Percentiles rank a stretch among this genome's conserved stretches.
Evolutionary conservation across 2,797 vertebrate genomes (phyloP).

Genomic region (Coracias cyanogaster): DNA sequence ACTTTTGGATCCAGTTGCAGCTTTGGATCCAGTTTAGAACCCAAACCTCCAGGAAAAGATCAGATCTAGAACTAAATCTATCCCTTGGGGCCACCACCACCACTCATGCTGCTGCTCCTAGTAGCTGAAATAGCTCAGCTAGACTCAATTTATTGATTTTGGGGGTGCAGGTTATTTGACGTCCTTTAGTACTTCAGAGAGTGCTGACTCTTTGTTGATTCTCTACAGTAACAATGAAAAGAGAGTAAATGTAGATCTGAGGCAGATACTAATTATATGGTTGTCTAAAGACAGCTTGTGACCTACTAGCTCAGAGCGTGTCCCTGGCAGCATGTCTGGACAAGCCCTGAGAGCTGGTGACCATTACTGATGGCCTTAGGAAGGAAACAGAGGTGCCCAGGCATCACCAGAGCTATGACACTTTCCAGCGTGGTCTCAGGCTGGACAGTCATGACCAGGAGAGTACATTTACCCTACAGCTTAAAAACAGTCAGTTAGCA

Average conservation of each 20-base stretch:
- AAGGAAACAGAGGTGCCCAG: neutral
- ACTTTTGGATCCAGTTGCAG: neutral
- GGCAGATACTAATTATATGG: neutral
- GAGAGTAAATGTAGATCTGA: neutral
- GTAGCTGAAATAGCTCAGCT: neutral
- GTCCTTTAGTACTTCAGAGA: neutral
- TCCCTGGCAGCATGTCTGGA: neutral
- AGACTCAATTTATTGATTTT: neutral
- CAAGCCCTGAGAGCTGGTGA: neutral
- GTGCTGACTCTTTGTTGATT: neutral
- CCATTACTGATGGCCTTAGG: neutral
- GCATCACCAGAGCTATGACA: neutral
- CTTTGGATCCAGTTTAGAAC: neutral
- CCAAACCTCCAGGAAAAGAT: neutral
- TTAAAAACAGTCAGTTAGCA: neutral
- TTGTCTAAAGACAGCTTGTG: neutral
- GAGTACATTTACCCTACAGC: neutral
- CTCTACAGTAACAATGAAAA: neutral
- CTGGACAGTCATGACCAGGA: neutral
- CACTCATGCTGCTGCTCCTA: neutral
- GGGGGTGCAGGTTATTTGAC: neutral
- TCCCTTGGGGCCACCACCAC: fast-evolving
- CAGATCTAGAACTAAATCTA: neutral
- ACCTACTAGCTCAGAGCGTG: neutral
- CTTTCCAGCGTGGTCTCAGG: neutral